Evolutionary conservation across 2,888 invertebrate species (phyloP), one percentile per base, ranked within the genome.

Genomic region (Drosophila yooni): DNA sequence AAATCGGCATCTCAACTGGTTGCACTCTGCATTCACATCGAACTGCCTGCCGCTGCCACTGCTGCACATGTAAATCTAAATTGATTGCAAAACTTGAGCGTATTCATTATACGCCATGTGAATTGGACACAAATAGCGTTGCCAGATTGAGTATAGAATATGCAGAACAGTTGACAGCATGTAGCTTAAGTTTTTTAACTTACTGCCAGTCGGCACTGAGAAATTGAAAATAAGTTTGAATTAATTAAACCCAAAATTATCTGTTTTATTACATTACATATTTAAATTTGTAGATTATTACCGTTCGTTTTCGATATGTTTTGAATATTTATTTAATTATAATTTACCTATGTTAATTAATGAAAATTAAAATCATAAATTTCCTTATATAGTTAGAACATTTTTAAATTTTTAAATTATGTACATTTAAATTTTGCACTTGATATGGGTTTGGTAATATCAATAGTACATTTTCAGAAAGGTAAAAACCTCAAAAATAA

Each of bases 1-100:
- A 69, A 76, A 80, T 73, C 80, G 62, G 65, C 70, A 63, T 54
- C 63, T 68, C 74, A 81, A 80, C 83, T 82, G 83, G 83, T 78
- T 78, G 69, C 50, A 40, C 62, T 53, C 69, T 50, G 61, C 70
- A 64, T 70, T 67, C 63, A 67, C 60, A 68, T 52, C 64, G 65
- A 68, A 74, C 62, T 88, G 57, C n/a, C 59, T 83, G 51, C 29
- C 31, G 31, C 40, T 57, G 56, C 38, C n/a, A 15, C 29, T 57
- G 51, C 29, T 11, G 77, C 84, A 83, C 83, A 90, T 87, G 82
- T 84, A 83, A 89, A 90, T 83, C 79, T 79, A 86, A 84, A 84
- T 86, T 81, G 84, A 90, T 91, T 91, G 81, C 84, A 80, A 89
- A 83, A 48, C 67, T 68, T 66, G 70, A 72, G 76, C 72, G 72